phyloP scores from a whole-genome alignment of 2,113 vertebrate species.

The Oryzias woworae region DNA sequence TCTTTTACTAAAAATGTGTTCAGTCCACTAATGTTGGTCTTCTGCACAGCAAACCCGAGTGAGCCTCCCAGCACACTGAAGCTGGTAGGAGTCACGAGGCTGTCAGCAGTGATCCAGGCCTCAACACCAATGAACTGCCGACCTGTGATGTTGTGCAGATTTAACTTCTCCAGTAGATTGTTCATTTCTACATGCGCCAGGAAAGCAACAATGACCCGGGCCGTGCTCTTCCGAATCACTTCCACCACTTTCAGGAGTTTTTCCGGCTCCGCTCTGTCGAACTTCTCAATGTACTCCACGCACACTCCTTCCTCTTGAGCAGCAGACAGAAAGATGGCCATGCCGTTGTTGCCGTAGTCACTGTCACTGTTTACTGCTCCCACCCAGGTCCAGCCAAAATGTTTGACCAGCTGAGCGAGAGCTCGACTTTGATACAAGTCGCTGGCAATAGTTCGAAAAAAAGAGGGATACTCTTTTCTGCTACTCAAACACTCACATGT shows the following conservation, averaged over 20 bases:
- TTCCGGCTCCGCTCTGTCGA: conserved; percentile 60
- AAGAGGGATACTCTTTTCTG: conserved; percentile 67
- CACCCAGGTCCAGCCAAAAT: conserved; percentile 79
- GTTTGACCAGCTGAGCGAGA: conserved; percentile 70
- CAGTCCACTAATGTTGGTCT: conserved; percentile 66
- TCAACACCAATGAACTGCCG: conserved; percentile 75
- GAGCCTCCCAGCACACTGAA: conserved; percentile 66
- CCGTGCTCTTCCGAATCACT: conserved; percentile 65
- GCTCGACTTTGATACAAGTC: conserved; percentile 71
- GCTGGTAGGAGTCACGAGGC: conserved; percentile 65
- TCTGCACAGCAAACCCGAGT: conserved; percentile 72
- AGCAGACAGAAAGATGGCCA: conserved; percentile 70
- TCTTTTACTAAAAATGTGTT: conserved; percentile 54
- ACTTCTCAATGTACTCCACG: conserved; percentile 73
- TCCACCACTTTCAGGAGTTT: conserved; percentile 70
- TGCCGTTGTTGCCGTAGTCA: conserved; percentile 78
- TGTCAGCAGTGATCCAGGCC: conserved; percentile 74
- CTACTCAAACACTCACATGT: conserved; percentile 77
- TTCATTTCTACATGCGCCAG: conserved; percentile 73
- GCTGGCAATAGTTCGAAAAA: conserved; percentile 77
- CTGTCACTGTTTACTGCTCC: conserved; percentile 74
- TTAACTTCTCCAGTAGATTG: conserved; percentile 68
- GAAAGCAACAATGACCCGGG: conserved; percentile 73
- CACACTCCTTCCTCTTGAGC: conserved; percentile 72
- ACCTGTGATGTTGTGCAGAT: conserved; percentile 69